Evolutionary conservation across 2,888 invertebrate genomes (phyloP).

Genomic region (Cephalotes varians): DNA sequence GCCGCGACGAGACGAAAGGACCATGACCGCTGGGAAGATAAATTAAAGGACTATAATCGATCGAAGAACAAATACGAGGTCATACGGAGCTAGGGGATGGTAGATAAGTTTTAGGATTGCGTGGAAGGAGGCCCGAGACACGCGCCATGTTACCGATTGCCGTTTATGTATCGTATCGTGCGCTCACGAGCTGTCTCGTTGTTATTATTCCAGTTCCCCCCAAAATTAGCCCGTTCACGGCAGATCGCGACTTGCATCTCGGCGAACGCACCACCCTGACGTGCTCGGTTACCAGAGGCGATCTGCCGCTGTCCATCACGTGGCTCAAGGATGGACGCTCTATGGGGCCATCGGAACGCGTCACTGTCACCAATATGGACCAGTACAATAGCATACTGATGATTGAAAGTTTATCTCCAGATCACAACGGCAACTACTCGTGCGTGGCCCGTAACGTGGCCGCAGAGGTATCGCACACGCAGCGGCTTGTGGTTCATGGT

Average conservation of each 20-base stretch:
- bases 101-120: conserved; percentile 61
- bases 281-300: conserved; percentile 92
- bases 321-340: conserved; percentile 92
- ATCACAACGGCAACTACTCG: conserved; percentile 92
- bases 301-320: conserved; percentile 91
- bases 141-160: conserved; percentile 38
- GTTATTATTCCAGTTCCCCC: conserved; percentile 89
- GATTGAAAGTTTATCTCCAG: conserved; percentile 91
- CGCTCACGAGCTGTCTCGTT: conserved; percentile 73
- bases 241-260: conserved; percentile 90
- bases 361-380: conserved; percentile 91
- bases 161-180: conserved; percentile 57
- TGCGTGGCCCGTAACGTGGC: conserved; percentile 91
- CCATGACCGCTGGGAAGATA: not conserved
- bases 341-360: conserved; percentile 88
- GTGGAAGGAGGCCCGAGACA: conserved; percentile 28
- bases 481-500: conserved; percentile 92
- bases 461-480: conserved; percentile 91
- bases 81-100: not conserved
- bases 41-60: not conserved
- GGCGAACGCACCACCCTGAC: conserved; percentile 91
- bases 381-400: conserved; percentile 92
- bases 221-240: conserved; percentile 91
- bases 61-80: conserved; percentile 25
- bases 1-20: not conserved